phyloP scores from a whole-genome alignment of 2,797 vertebrate genomes.

The Peromyscus nudipes region DNA sequence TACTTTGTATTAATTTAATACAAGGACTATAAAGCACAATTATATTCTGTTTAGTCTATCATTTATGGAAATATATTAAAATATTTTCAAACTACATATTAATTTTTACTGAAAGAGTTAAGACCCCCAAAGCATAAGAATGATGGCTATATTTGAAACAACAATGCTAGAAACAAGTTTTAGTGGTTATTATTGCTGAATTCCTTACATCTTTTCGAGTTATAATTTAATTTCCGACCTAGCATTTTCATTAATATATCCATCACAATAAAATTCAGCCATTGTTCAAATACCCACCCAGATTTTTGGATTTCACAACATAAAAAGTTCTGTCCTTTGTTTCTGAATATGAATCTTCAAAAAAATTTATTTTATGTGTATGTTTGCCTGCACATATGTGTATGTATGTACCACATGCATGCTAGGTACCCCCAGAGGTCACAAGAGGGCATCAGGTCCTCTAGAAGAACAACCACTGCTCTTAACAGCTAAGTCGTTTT shows the following conservation, averaged over 20 bases:
- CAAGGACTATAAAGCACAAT: not conserved
- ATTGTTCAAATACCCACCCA: not conserved
- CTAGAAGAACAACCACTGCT: not conserved
- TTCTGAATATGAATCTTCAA: not conserved
- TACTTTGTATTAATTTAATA: slow-evolving; percentile 5
- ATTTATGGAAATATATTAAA: not conserved
- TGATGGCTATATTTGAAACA: not conserved
- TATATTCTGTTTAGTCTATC: not conserved
- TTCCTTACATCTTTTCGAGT: not conserved
- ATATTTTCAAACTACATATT: not conserved
- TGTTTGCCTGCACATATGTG: not conserved
- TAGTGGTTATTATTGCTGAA: not conserved
- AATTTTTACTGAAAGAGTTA: slow-evolving; percentile 11
- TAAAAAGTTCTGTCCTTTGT: not conserved
- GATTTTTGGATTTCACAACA: not conserved
- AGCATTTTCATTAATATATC: not conserved
- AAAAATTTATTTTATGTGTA: not conserved
- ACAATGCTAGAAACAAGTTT: not conserved
- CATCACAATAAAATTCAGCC: not conserved
- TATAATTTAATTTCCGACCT: not conserved
- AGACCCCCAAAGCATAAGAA: not conserved
- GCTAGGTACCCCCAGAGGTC: not conserved
- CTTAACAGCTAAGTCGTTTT: too few relatives aligned
- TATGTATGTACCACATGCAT: not conserved
- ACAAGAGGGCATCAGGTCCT: not conserved